phyloP scores from a whole-genome alignment of 2,888 invertebrate species.

The Hirtodrosophila duncani region DNA sequence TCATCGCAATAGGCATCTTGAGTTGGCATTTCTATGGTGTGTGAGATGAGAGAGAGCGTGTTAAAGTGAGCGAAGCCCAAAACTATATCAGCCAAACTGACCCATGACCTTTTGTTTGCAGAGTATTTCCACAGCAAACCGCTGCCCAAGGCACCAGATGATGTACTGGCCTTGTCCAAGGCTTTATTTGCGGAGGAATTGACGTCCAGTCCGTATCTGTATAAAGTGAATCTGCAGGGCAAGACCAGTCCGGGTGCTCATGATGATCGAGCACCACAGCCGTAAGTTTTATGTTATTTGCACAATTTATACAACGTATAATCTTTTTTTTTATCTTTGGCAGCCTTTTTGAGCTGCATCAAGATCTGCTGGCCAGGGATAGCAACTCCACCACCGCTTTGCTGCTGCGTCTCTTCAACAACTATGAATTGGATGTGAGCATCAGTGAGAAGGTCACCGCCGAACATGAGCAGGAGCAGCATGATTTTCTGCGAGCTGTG shows the following conservation, averaged over 20 bases:
- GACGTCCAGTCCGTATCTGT: constrained; percentile 52
- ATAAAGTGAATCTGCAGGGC: constrained; percentile 68
- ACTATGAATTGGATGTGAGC: constrained; percentile 63
- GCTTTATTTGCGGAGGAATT: constrained; percentile 59
- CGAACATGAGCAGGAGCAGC: constrained; percentile 63
- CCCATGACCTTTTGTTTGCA: constrained; percentile 12
- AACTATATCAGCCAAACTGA: background rate
- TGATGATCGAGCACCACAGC: constrained; percentile 64
- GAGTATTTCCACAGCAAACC: constrained; percentile 70
- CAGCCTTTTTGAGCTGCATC: constrained; percentile 63
- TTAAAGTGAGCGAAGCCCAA: background rate
- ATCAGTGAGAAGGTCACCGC: constrained; percentile 47
- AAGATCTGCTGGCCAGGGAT: constrained; percentile 50
- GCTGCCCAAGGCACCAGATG: constrained; percentile 46
- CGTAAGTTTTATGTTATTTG: constrained; percentile 50
- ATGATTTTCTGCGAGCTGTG: constrained; percentile 64
- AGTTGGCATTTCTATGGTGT: constrained; percentile 74
- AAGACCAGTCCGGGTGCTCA: constrained; percentile 57
- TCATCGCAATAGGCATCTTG: constrained; percentile 58
- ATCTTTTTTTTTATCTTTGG: background rate
- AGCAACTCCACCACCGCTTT: constrained; percentile 59
- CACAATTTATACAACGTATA: background rate
- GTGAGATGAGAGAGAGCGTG: background rate
- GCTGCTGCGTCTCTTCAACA: constrained; percentile 65
- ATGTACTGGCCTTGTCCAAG: constrained; percentile 54